Conservation (phyloP, 2,797 vertebrate species). For the Antrozous pallidus region DNA sequence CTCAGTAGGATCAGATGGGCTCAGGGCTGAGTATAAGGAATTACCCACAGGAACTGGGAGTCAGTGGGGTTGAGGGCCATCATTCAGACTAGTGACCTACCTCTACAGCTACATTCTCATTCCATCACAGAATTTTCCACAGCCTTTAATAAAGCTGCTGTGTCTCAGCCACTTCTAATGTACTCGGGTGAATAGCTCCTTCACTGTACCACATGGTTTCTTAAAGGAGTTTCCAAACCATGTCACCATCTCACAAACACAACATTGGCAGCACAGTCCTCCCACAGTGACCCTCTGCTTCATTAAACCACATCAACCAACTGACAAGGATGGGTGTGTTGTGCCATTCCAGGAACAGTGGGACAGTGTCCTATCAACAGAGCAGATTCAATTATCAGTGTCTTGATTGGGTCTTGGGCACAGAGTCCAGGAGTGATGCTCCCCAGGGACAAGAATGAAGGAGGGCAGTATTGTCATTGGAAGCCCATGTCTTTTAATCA, state of each 20-base stretch:
- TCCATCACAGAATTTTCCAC: not conserved
- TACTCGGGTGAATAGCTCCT: not conserved
- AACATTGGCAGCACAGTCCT: fast-evolving
- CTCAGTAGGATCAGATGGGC: not conserved
- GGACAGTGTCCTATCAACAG: not conserved
- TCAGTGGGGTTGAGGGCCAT: not conserved
- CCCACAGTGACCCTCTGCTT: not conserved
- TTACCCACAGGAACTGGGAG: not conserved
- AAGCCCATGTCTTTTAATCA: not conserved
- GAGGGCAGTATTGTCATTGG: not conserved
- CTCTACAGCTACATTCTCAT: not conserved
- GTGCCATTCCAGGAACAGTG: not conserved
- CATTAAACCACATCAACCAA: not conserved
- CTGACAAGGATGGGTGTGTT: not conserved
- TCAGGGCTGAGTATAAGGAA: not conserved
- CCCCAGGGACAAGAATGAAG: not conserved
- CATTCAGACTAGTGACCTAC: not conserved
- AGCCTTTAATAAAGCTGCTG: not conserved
- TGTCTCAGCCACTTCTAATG: not conserved
- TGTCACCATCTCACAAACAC: not conserved
- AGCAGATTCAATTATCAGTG: not conserved
- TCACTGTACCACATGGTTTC: not conserved
- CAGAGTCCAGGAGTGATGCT: not conserved
- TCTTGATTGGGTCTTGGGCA: not conserved
- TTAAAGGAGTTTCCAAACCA: not conserved